Base-by-base conservation (phyloP, 2,113 vertebrate genomes). In the Dicrurus megarhynchus region DNA sequence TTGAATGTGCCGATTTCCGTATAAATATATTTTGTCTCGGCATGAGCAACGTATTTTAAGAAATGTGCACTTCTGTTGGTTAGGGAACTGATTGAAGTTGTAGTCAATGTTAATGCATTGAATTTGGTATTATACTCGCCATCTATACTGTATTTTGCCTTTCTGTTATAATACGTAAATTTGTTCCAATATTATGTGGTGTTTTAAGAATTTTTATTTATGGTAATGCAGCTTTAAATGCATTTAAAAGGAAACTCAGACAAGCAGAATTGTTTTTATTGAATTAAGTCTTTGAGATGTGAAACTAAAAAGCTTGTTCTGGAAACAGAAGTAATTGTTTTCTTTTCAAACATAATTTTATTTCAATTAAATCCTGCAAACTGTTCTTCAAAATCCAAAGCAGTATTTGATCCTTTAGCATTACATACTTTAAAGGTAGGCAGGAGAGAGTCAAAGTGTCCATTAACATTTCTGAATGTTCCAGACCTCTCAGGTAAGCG, bases 61-160 rank as follows among this genome's bases (percentile, higher is more conserved):
- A 52, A 63, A 14, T 3, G 30, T 1, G 2, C 3, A 0, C 7
- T 77, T 67, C 16, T 50, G 13, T 55, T 39, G 18, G 52, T 75
- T 33, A 0, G 52, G 64, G 26, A 44, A 44, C 26, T 37, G 50
- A 20, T 9, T 27, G 69, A 52, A 56, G 27, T 26, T 85, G 16
- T 39, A 52, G 56, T 88, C 21, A 12, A 52, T 70, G 76, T 24
- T 81, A 84, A 13, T 77, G 52, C 2, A 23, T 77, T 42, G 59
- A 69, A 47, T 65, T 50, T 1, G 0, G 4, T 35, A 6, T 47
- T 52, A 26, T 57, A 7, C 12, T 91, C 3, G 0, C 11, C 4
- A 1, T 39, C 16, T 77, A 1, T 42, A 5, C 41, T 16, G 20
- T 23, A 14, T 39, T 89, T 80, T 59, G 28, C 27, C 20, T 68